Conservation (phyloP, 2,113 vertebrate genomes). For the Rhegmatorhina hoffmannsi region DNA sequence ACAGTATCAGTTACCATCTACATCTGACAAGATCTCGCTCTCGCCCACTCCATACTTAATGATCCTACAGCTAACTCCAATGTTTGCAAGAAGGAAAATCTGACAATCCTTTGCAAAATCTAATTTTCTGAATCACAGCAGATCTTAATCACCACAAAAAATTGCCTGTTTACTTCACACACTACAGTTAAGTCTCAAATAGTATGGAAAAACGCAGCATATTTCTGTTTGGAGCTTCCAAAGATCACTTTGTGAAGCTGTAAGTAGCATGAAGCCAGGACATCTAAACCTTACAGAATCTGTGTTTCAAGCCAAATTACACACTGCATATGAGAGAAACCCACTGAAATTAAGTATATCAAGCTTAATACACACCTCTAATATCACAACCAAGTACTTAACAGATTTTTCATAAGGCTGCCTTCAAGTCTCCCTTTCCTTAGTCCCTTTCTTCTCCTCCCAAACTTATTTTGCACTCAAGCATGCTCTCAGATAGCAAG, state of each 20-base stretch:
- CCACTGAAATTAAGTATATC: not conserved
- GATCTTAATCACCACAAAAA: not conserved
- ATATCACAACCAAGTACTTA: not conserved
- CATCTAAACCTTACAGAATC: not conserved
- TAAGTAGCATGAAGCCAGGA: not conserved
- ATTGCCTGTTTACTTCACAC: not conserved
- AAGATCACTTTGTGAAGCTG: not conserved
- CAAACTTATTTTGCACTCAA: not conserved
- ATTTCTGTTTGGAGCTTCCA: not conserved
- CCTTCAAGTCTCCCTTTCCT: not conserved
- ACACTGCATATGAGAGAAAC: not conserved
- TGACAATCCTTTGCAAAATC: not conserved
- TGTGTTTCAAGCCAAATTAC: not conserved
- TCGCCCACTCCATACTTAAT: not conserved
- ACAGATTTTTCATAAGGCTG: not conserved
- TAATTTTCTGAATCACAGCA: not conserved
- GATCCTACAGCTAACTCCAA: not conserved
- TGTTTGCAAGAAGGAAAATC: not conserved
- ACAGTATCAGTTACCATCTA: not conserved
- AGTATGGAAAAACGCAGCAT: not conserved
- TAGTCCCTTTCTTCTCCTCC: not conserved
- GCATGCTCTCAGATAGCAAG: not conserved
- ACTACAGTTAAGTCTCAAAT: not conserved
- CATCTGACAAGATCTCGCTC: not conserved
- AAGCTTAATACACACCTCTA: not conserved